Percentiles rank a stretch among this genome's conserved stretches.
Conservation (phyloP, 1,140 invertebrate species). For the Bombus terrestris region DNA sequence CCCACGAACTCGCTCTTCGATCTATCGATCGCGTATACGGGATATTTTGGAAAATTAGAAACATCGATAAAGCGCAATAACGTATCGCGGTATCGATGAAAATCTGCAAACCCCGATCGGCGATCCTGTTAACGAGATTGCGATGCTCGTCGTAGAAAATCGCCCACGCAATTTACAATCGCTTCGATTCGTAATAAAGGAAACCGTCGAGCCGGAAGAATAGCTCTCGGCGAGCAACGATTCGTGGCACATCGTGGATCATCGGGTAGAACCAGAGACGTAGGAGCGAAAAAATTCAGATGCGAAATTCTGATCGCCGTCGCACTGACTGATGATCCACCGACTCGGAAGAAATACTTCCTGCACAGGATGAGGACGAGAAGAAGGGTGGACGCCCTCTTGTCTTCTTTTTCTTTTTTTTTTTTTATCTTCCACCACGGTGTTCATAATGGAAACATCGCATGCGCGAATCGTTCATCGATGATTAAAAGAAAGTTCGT, state of each 20-base stretch:
- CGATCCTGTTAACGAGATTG: too few species aligned
- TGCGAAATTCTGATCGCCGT: conserved; percentile 80
- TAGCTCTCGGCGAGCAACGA: conserved; percentile 21
- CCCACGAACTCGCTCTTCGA: too few species aligned
- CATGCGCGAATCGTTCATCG: conserved; percentile 26
- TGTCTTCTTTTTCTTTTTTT: not conserved
- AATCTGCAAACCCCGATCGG: too few species aligned
- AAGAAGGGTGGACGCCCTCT: conserved; percentile 31
- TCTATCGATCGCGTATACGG: too few species aligned
- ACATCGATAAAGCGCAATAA: too few species aligned
- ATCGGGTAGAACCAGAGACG: conserved; percentile 4
- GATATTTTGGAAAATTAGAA: too few species aligned
- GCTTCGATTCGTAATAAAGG: conserved; percentile 12
- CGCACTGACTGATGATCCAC: conserved; percentile 70
- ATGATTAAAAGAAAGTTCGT: conserved; percentile 30
- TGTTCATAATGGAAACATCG: conserved; percentile 13
- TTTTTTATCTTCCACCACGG: not conserved
- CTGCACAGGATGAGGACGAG: conserved; percentile 65
- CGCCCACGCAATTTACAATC: not conserved
- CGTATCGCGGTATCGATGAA: too few species aligned
- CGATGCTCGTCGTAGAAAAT: too few species aligned
- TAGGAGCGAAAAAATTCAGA: conserved; percentile 78
- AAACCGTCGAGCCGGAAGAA: conserved; percentile 14
- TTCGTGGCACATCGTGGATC: conserved; percentile 8
- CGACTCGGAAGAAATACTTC: conserved; percentile 82